Conservation (phyloP, 1,140 invertebrate genomes). For the Orius insidiosus region DNA sequence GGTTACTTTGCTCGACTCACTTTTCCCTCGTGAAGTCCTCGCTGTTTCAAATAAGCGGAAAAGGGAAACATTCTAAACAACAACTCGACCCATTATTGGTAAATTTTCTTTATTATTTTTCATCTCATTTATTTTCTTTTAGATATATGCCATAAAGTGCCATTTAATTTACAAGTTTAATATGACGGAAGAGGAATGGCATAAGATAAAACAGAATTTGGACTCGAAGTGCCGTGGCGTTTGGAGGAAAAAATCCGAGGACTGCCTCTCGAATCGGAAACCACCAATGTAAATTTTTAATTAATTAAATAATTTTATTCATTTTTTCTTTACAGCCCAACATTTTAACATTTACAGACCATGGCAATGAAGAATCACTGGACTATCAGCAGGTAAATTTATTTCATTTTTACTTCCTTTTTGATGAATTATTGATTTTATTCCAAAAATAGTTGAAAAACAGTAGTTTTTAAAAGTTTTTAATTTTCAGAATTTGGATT, state of each 20-base stretch:
- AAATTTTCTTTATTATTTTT: conserved; percentile 17
- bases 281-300: conserved; percentile 13
- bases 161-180: conserved; percentile 33
- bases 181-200: conserved; percentile 33
- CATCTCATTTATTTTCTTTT: conserved; percentile 9
- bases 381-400: too few relatives aligned
- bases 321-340: neutral
- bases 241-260: conserved; percentile 26
- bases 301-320: neutral
- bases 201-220: conserved; percentile 36
- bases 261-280: conserved; percentile 20
- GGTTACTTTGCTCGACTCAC: conserved; percentile 32
- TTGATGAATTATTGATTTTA: too few relatives aligned
- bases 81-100: conserved; percentile 35
- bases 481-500: neutral
- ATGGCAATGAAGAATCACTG: neutral
- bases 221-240: conserved; percentile 37
- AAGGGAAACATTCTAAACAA: conserved; percentile 34
- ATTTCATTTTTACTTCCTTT: too few relatives aligned
- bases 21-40: conserved; percentile 34
- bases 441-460: conserved; percentile 8
- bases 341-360: neutral
- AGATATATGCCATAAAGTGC: conserved; percentile 35
- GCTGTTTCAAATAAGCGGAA: conserved; percentile 34
- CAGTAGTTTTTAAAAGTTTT: neutral